Conservation (phyloP, 2,888 invertebrate genomes). For the Leptarthrus brevirostris region DNA sequence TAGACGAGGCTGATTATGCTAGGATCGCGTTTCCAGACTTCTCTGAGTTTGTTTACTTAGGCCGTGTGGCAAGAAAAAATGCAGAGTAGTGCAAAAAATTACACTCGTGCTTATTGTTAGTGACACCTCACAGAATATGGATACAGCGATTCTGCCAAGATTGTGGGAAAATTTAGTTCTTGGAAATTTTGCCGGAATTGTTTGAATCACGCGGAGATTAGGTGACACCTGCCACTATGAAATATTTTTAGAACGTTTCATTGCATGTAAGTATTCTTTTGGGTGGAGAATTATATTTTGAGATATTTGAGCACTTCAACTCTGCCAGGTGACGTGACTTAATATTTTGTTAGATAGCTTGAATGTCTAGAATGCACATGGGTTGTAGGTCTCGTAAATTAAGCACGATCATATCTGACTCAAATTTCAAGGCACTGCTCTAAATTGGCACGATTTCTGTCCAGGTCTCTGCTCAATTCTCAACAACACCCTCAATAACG, state of each 20-base stretch:
- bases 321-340: no score
- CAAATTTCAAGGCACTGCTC: not conserved
- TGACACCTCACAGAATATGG: conserved; percentile 33
- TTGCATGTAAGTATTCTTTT: not conserved
- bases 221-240: conserved; percentile 36
- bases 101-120: conserved; percentile 44
- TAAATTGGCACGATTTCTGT: conserved; percentile 26
- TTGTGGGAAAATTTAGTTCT: conserved; percentile 58
- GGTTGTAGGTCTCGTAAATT: not conserved
- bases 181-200: conserved; percentile 57
- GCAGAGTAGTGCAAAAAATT: conserved; percentile 18
- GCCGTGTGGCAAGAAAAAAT: conserved; percentile 19
- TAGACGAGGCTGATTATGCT: conserved; percentile 33
- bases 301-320: not conserved
- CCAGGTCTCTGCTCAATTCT: not conserved
- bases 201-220: conserved; percentile 48
- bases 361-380: no score
- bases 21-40: conserved; percentile 36
- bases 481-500: conserved; percentile 31
- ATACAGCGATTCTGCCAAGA: conserved; percentile 44
- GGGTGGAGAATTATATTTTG: conserved; percentile 5
- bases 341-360: no score
- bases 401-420: not conserved
- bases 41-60: conserved; percentile 14
- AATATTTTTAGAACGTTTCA: conserved; percentile 8